Percentiles rank a stretch among this genome's conserved stretches.
phyloP scores from a whole-genome alignment of 1,140 invertebrate species.

The Anagrus nilaparvatae region DNA sequence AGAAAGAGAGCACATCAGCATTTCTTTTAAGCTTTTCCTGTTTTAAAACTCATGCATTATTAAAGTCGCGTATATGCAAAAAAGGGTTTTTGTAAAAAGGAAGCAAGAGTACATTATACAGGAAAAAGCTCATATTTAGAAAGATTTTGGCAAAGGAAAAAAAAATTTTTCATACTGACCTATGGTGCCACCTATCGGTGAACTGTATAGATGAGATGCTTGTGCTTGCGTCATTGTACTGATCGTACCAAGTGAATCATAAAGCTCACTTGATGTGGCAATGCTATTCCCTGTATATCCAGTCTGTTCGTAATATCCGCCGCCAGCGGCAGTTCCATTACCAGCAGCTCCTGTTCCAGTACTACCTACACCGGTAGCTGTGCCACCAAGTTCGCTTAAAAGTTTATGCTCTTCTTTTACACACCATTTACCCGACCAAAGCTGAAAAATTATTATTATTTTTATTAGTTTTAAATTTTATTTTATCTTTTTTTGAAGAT shows the following conservation, averaged over 20 bases:
- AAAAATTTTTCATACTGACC: constrained; percentile 43
- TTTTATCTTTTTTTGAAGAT: too few species aligned
- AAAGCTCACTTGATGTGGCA: constrained; percentile 54
- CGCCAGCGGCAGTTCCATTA: constrained; percentile 27
- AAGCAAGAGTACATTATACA: constrained; percentile 28
- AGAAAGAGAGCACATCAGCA: too few species aligned
- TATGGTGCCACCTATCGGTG: constrained; percentile 60
- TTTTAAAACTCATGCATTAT: constrained; percentile 41
- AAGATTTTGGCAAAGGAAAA: not conserved
- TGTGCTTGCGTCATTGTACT: constrained; percentile 64
- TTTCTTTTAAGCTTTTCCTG: too few species aligned
- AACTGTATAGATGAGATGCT: constrained; percentile 60
- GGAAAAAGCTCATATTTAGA: constrained; percentile 9
- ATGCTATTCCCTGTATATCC: constrained; percentile 48
- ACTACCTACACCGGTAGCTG: constrained; percentile 37
- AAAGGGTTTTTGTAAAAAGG: constrained; percentile 36
- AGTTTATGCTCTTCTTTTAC: constrained; percentile 82
- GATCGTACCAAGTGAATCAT: constrained; percentile 56
- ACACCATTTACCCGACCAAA: constrained; percentile 79
- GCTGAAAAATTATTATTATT: constrained; percentile 44
- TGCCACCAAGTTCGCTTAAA: constrained; percentile 63
- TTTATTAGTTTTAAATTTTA: too few species aligned
- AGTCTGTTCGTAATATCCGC: constrained; percentile 53
- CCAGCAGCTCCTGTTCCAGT: constrained; percentile 31
- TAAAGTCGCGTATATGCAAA: constrained; percentile 38